Percentiles rank a stretch among this genome's conserved stretches.
Evolutionary conservation across 2,797 vertebrate species (phyloP).

Genomic region (Ctenosaura bakeri): DNA sequence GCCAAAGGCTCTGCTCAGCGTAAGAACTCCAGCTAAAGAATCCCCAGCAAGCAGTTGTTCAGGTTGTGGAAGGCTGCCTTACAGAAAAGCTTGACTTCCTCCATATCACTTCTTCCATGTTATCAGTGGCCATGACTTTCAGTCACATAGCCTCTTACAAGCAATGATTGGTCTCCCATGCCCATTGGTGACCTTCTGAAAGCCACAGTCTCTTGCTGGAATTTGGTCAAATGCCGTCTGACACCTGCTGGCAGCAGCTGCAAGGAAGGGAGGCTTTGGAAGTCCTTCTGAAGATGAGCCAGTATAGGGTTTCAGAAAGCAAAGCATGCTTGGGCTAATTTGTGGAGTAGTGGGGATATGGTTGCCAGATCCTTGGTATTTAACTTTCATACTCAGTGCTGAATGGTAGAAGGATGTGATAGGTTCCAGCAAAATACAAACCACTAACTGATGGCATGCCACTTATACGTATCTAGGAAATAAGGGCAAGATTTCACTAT

Average conservation of each 20-base stretch:
- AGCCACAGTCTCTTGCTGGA: background rate
- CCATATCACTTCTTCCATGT: background rate
- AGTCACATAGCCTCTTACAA: background rate
- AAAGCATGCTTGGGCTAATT: background rate
- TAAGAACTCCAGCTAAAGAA: too few species aligned
- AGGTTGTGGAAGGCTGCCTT: background rate
- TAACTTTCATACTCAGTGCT: background rate
- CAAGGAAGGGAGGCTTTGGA: background rate
- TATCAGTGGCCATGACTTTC: background rate
- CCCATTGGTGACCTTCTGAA: conserved; percentile 1
- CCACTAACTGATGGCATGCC: background rate
- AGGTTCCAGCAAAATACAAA: background rate
- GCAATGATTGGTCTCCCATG: background rate
- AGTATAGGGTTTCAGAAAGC: background rate
- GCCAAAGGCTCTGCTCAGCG: too few species aligned
- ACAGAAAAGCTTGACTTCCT: background rate
- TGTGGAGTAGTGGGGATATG: background rate
- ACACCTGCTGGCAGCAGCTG: background rate
- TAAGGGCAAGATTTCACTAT: background rate
- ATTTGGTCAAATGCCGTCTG: background rate
- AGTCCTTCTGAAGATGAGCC: background rate
- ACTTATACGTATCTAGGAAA: background rate
- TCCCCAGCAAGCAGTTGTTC: too few species aligned
- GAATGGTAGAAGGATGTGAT: background rate
- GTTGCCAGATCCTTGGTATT: background rate